These are phyloP conservation scores for Xiphorhynchus elegans DNA, from an alignment of 2,113 vertebrate species.

Conservation along the genomic window DNA sequence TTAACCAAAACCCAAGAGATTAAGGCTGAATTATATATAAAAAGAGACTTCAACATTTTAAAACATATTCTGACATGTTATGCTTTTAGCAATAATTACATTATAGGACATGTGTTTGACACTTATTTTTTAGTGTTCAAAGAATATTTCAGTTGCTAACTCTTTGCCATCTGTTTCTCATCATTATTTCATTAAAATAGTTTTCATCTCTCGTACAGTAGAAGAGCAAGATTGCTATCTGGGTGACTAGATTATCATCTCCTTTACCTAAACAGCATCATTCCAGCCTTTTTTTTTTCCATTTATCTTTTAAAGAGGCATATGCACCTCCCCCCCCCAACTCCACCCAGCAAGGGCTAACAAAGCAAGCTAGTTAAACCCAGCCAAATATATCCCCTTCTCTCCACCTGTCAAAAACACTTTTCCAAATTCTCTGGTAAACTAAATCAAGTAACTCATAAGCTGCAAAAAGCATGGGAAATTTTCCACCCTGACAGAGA, in stretches of 20 bases:
- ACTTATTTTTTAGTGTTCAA: conserved; percentile 39
- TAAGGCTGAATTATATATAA: neutral
- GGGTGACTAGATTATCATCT: neutral
- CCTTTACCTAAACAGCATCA: neutral
- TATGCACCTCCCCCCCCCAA: neutral
- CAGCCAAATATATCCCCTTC: neutral
- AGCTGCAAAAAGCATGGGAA: neutral
- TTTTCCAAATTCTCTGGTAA: neutral
- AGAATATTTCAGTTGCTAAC: conserved; percentile 30
- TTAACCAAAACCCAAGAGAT: neutral
- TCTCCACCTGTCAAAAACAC: neutral
- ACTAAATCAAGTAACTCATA: conserved; percentile 1
- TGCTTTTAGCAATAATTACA: conserved; percentile 5
- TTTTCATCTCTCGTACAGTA: neutral
- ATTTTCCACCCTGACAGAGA: neutral
- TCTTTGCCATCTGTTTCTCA: conserved; percentile 35
- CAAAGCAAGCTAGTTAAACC: neutral
- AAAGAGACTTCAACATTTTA: neutral
- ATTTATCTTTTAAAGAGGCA: neutral
- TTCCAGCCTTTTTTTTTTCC: neutral
- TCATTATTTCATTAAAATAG: conserved; percentile 40
- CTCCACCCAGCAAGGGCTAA: neutral
- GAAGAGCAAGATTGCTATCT: neutral
- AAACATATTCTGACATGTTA: neutral
- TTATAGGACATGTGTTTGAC: neutral